Evolutionary conservation across 2,888 invertebrate genomes (phyloP).

Genomic region (Abscondita cerata): DNA sequence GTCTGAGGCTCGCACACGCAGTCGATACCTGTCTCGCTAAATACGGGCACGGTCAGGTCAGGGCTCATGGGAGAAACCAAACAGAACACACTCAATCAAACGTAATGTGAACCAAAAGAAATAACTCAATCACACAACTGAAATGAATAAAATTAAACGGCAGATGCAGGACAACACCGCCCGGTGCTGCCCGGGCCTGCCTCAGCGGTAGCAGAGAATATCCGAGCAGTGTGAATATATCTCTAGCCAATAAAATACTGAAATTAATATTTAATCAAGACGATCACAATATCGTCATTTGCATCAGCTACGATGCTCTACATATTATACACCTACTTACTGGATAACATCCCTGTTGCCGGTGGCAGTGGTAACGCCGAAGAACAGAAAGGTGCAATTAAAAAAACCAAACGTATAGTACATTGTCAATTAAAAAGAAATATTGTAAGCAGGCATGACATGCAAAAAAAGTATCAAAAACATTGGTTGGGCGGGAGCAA

Average conservation of each 20-base stretch:
- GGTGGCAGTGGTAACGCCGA: slow-evolving; percentile 64
- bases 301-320: slow-evolving; percentile 36
- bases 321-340: slow-evolving; percentile 66
- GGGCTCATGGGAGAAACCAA: slow-evolving; percentile 67
- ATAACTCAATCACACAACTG: slow-evolving; percentile 58
- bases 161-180: slow-evolving; percentile 32
- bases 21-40: slow-evolving; percentile 96
- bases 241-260: slow-evolving; percentile 39
- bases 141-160: slow-evolving; percentile 37
- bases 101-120: slow-evolving; percentile 49
- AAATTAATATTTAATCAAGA: slow-evolving; percentile 27
- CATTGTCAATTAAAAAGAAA: slow-evolving; percentile 56
- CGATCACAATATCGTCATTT: slow-evolving; percentile 24
- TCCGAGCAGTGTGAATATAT: slow-evolving; percentile 37
- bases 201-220: slow-evolving; percentile 35
- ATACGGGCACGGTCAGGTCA: slow-evolving; percentile 73
- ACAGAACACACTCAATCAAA: slow-evolving; percentile 57
- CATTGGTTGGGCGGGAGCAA: slow-evolving; percentile 67
- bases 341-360: slow-evolving; percentile 76
- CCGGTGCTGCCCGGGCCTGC: slow-evolving; percentile 25
- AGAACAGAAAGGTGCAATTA: slow-evolving; percentile 72
- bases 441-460: slow-evolving; percentile 75
- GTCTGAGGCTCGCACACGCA: slow-evolving; percentile 96
- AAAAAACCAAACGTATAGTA: slow-evolving; percentile 71
- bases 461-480: slow-evolving; percentile 63